Percentiles rank a stretch among this genome's conserved stretches.
Evolutionary conservation across 2,888 invertebrate genomes (phyloP).

Genomic region (Sesia apiformis): DNA sequence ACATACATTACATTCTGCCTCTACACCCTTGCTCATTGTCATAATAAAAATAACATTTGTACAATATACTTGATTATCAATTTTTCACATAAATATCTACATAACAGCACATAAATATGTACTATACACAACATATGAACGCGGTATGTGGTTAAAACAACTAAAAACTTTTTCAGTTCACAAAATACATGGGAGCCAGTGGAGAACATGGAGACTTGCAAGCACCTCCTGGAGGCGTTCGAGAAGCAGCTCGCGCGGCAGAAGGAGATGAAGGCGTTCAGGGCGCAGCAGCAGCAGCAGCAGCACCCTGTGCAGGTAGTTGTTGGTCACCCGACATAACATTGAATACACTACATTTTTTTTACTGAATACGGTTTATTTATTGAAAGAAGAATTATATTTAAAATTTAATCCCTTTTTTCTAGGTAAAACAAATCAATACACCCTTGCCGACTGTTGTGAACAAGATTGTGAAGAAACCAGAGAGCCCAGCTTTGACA

Average conservation of each 20-base stretch:
- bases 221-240: constrained; percentile 84
- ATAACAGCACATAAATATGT: too few relatives aligned
- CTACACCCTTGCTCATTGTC: too few relatives aligned
- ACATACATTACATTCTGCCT: too few relatives aligned
- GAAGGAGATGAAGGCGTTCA: constrained; percentile 79
- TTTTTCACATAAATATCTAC: too few relatives aligned
- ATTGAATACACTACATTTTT: not conserved
- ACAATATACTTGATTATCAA: too few relatives aligned
- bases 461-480: constrained; percentile 49
- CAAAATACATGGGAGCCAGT: constrained; percentile 91
- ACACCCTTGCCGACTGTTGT: constrained; percentile 53
- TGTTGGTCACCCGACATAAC: not conserved
- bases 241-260: constrained; percentile 85
- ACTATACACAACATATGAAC: too few relatives aligned
- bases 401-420: constrained; percentile 7
- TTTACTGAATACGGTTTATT: not conserved
- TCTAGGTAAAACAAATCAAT: constrained; percentile 51
- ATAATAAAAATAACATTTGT: too few relatives aligned
- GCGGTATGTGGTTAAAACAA: too few relatives aligned
- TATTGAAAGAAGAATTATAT: not conserved
- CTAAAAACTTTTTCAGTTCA: constrained; percentile 58
- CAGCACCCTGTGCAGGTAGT: constrained; percentile 54
- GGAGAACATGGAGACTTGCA: constrained; percentile 83
- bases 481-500: constrained; percentile 50
- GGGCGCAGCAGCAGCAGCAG: constrained; percentile 56